phyloP scores from a whole-genome alignment of 2,113 vertebrate species.

The Eurystomus gularis region DNA sequence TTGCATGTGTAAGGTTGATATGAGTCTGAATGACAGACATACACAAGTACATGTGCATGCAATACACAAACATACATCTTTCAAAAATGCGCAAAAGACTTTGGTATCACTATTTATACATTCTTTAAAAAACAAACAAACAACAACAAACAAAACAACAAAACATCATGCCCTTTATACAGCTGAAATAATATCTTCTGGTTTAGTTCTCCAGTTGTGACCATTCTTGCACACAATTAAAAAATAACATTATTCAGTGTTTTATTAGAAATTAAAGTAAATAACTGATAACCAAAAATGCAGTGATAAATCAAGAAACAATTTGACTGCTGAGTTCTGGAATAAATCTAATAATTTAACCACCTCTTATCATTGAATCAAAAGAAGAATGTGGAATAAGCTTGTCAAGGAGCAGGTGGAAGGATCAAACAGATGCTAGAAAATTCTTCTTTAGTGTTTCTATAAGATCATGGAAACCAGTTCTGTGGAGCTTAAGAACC shows the following conservation, averaged over 20 bases:
- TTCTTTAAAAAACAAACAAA: background rate
- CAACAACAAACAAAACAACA: background rate
- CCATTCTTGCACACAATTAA: background rate
- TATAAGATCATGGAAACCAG: background rate
- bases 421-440: background rate
- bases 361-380: background rate
- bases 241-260: background rate
- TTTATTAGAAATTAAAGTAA: background rate
- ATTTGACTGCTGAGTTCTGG: background rate
- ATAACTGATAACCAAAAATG: background rate
- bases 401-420: background rate
- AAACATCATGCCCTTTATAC: background rate
- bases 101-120: background rate
- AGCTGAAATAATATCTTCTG: background rate
- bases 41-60: background rate
- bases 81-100: background rate
- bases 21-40: background rate
- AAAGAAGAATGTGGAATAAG: background rate
- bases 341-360: background rate
- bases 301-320: background rate
- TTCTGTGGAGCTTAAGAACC: background rate
- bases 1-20: background rate
- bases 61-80: background rate
- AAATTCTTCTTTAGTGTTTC: background rate
- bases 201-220: background rate